Base-by-base conservation (phyloP, 1,140 invertebrate species). In the Drosophila bipectinata region DNA sequence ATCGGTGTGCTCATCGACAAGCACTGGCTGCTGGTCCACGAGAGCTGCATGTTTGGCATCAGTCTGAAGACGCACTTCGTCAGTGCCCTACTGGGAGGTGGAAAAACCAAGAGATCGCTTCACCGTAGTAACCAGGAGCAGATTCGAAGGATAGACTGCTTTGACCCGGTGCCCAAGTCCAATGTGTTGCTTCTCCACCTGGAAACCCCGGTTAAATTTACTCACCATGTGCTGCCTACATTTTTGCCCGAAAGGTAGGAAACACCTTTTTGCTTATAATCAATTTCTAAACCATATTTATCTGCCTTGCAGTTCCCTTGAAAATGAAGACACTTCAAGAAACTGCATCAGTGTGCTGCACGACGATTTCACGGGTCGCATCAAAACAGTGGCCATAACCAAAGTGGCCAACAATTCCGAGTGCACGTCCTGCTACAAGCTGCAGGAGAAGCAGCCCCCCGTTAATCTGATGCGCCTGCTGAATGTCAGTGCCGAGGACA, bases 71-170 rank as follows among this genome's bases (percentile, higher is more conserved):
- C 87, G 14, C 93, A 95, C 66, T 95, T 95, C 67, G 93, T 95
- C 8, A 92, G 93, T 12, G 95, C 94, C 1, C 64, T 96, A 3
- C 80, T 96, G 47, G 96, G 96, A n/a, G 90, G 90, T 7, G 87
- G 87, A 6, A 91, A 91, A 34, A 87, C 78, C 91, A 94, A 47
- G 92, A 94, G 37, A 92, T 93, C 67, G 88, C 93, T 48, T 90
- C 95, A 77, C 88, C 92, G 93, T 39, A 94, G 95, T 34, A 94
- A 94, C 4, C 93, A 95, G 82, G 96, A 97, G 88, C 94, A 96
- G 92, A 92, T 94, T 1, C 92, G 93, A 37, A 81, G 92, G 14
- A 92, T 96, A 0, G 92, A 94, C 61, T 92, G 93, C 15, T 92
- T 93, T 4, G 93, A 93, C 45, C 61, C 89, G 0, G 79, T 96